Evolutionary conservation across 2,797 vertebrate species (phyloP).

Genomic region (Smutsia temminckii): DNA sequence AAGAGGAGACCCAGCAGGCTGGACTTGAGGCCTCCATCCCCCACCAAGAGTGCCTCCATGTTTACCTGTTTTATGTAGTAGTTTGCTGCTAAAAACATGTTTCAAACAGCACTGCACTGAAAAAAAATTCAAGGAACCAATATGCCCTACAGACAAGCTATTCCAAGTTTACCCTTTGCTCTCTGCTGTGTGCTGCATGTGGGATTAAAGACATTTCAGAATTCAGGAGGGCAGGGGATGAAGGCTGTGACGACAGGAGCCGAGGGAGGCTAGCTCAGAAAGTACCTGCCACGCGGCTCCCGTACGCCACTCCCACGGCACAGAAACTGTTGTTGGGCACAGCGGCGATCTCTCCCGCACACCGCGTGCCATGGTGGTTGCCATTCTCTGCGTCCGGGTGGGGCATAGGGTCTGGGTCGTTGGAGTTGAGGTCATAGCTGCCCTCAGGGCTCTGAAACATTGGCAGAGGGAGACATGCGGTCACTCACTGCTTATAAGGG

Average conservation of each 20-base stretch:
- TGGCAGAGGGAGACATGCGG: background rate
- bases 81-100: background rate
- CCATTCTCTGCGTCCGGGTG: slow-evolving; percentile 92
- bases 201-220: background rate
- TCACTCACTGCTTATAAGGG: slow-evolving; percentile 83
- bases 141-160: background rate
- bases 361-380: slow-evolving; percentile 97
- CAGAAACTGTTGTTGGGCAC: slow-evolving; percentile 98
- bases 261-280: accelerated
- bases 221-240: background rate
- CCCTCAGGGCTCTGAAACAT: slow-evolving; percentile 93
- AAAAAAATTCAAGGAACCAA: background rate
- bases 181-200: background rate
- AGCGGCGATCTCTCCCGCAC: slow-evolving; percentile 96
- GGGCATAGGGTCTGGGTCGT: slow-evolving; percentile 98
- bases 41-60: background rate
- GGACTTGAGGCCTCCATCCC: background rate
- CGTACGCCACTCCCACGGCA: slow-evolving; percentile 95
- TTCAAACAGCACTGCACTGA: background rate
- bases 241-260: background rate
- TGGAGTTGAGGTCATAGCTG: slow-evolving; percentile 97
- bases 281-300: slow-evolving; percentile 95
- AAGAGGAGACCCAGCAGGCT: background rate
- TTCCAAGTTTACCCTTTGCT: background rate
- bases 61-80: background rate